Conservation (phyloP, 2,113 vertebrate genomes). For the Willisornis vidua region DNA sequence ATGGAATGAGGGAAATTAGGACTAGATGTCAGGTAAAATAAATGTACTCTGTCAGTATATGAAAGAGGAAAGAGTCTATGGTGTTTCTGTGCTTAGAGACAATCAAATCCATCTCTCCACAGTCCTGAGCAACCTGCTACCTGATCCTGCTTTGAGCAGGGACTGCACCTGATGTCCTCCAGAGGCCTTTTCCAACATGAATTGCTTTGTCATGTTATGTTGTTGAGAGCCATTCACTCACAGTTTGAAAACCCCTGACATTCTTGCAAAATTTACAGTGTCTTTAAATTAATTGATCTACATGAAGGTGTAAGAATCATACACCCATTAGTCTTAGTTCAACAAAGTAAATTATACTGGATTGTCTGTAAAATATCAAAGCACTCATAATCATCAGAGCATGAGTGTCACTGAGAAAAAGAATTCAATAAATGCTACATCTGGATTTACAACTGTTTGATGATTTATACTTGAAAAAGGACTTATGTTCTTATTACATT, state of each 20-base stretch:
- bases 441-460: background rate
- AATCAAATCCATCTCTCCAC: background rate
- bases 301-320: background rate
- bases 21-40: background rate
- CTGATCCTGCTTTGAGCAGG: background rate
- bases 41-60: background rate
- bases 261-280: background rate
- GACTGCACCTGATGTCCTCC: background rate
- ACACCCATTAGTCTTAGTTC: background rate
- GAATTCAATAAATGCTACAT: background rate
- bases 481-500: background rate
- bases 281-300: background rate
- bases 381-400: background rate
- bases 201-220: background rate
- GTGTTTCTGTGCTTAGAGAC: background rate
- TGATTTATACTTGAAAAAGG: background rate
- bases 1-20: background rate
- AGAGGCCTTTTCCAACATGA: background rate
- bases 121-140: background rate
- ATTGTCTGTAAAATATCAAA: background rate
- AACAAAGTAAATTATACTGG: background rate
- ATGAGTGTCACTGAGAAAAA: background rate
- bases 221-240: background rate
- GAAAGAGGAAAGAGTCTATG: background rate
- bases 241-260: background rate